Base-by-base conservation (phyloP, 2,797 vertebrate species). In the Perodicticus potto region DNA sequence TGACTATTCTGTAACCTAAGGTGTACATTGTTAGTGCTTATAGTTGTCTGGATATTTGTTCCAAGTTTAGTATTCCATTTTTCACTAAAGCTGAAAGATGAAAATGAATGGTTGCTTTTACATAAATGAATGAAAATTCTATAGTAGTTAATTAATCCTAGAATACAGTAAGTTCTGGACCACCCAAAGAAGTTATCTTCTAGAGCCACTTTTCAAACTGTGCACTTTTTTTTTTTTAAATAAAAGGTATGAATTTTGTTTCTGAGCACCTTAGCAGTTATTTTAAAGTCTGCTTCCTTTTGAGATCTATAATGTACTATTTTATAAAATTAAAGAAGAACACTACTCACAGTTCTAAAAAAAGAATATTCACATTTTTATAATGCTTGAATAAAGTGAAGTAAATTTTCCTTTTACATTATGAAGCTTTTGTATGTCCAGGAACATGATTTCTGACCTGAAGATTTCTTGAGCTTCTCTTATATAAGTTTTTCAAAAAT, bases 241-340 rank as follows among this genome's bases (percentile, higher is more conserved):
- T 82, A 73, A 89, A 49, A 90, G 34, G 1, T 40, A 16, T 67
- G 55, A 29, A 85, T 88, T 93, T 96, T 93, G 22, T 92, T 88
- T 94, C 77, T 92, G 65, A 32, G 25, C 40, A 89, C 11, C 13
- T 76, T 73, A 19, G 55, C 17, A 72, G n/a, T 94, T 96, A 84
- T 78, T 94, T 95, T 91, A 27, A 95, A 49, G 43, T 78, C 29
- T 91, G 11, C 20, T 77, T 45, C 32, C 63, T 95, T 92, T 95
- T 93, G 69, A 94, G 53, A 89, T 91, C 3, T 94, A 9, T 81
- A 81, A 72, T 86, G 3, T 90, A 93, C 61, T 74, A 40, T 37
- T 89, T 89, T 27, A 29, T 91, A n/a, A 67, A 67, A 67, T 67
- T n/a, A 67, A n/a, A 32, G 32, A 67, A 67, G 65, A 67, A 67